These are phyloP conservation scores for Anoncus sp. DNA, from an alignment of 2,888 invertebrate species.

Conservation along the genomic window DNA sequence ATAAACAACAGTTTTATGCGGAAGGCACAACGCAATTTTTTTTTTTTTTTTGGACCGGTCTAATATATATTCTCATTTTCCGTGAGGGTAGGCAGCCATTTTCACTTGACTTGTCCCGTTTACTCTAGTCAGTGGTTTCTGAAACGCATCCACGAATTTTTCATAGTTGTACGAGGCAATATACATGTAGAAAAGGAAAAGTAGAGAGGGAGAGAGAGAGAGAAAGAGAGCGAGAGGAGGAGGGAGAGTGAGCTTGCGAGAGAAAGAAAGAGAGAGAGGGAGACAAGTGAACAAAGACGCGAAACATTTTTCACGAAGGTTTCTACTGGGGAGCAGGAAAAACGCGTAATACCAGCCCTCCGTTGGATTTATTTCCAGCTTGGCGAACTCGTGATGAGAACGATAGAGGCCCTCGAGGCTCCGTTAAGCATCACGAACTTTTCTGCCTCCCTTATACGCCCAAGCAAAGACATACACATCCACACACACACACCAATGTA, in stretches of 20 bases:
- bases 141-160: constrained; percentile 9
- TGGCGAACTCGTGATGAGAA: constrained; percentile 50
- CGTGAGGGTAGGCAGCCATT: constrained; percentile 33
- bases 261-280: constrained; percentile 4
- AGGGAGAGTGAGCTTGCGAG: not conserved
- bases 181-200: not conserved
- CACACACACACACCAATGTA: not conserved
- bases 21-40: too few species aligned
- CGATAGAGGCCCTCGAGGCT: constrained; percentile 39
- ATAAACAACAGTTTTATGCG: too few species aligned
- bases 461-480: not conserved
- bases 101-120: constrained; percentile 51
- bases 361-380: constrained; percentile 54
- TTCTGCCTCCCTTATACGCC: not conserved
- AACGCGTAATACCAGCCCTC: constrained; percentile 34
- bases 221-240: not conserved
- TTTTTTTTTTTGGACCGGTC: too few species aligned
- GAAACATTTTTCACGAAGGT: constrained; percentile 16
- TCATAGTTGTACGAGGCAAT: constrained; percentile 1
- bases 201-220: constrained; percentile 1
- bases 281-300: constrained; percentile 24
- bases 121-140: constrained; percentile 21
- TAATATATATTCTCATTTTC: not conserved
- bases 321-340: constrained; percentile 26
- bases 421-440: constrained; percentile 23